These are phyloP conservation scores for Myotis pilosus DNA, from an alignment of 2,797 vertebrate species.

Conservation along the genomic window DNA sequence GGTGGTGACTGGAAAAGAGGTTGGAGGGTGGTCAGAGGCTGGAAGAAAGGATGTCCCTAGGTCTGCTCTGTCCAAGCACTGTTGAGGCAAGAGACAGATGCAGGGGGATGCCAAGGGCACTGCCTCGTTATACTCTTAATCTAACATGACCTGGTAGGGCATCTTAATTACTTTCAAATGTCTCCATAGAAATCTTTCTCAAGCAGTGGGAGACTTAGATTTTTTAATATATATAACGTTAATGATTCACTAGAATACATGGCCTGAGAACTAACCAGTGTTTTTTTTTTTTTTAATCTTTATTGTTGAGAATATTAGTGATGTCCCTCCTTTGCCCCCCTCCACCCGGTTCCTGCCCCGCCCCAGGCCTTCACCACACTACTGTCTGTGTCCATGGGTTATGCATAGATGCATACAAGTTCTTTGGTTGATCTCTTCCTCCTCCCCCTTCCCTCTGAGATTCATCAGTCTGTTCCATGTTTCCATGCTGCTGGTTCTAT, in stretches of 20 bases:
- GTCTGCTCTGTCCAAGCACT: background rate
- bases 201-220: background rate
- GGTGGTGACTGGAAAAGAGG: background rate
- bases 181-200: background rate
- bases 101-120: background rate
- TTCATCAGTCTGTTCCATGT: background rate
- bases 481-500: background rate
- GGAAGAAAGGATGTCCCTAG: background rate
- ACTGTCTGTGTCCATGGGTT: background rate
- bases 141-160: background rate
- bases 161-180: background rate
- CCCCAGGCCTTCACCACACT: background rate
- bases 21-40: background rate
- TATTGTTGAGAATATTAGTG: background rate
- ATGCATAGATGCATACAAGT: background rate
- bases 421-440: background rate
- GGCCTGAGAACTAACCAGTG: background rate
- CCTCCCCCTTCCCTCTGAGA: background rate
- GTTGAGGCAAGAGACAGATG: background rate
- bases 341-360: fast-evolving
- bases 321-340: background rate
- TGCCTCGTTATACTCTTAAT: background rate
- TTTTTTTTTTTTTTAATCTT: background rate
- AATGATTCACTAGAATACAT: background rate
- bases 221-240: background rate